Conservation (phyloP, 1,140 invertebrate species). For the Periplaneta americana region DNA sequence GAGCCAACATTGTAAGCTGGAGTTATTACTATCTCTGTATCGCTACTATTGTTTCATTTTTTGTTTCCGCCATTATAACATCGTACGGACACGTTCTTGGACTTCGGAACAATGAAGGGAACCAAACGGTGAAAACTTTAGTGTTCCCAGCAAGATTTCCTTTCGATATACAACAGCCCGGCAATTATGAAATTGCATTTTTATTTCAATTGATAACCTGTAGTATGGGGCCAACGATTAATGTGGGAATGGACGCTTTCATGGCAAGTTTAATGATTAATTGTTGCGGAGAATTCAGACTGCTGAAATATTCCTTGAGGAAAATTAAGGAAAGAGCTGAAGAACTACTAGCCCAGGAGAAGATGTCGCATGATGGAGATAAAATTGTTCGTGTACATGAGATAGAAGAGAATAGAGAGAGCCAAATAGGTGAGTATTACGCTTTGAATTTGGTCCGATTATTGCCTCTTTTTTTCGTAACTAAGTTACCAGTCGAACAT, state of each 20-base stretch:
- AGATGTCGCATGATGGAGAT: neutral
- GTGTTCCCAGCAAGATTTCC: neutral
- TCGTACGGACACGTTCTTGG: neutral
- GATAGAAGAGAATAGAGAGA: neutral
- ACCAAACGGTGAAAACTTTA: neutral
- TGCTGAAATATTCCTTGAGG: neutral
- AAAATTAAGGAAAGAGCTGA: neutral
- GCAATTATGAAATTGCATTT: neutral
- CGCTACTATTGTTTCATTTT: neutral
- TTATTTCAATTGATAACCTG: neutral
- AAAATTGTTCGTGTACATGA: neutral
- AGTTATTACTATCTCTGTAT: neutral
- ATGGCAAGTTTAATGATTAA: neutral
- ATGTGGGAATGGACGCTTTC: neutral
- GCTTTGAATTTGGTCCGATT: too few species aligned
- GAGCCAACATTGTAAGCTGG: neutral
- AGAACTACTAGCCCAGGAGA: neutral
- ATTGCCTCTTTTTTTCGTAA: too few species aligned
- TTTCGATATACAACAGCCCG: neutral
- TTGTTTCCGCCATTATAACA: neutral
- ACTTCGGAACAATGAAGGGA: neutral
- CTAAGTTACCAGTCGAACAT: too few species aligned
- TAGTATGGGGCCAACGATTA: neutral
- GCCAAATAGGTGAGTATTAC: neutral
- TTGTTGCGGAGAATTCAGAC: neutral